phyloP scores from a whole-genome alignment of 2,797 vertebrate species.

The Melanogrammus aeglefinus region DNA sequence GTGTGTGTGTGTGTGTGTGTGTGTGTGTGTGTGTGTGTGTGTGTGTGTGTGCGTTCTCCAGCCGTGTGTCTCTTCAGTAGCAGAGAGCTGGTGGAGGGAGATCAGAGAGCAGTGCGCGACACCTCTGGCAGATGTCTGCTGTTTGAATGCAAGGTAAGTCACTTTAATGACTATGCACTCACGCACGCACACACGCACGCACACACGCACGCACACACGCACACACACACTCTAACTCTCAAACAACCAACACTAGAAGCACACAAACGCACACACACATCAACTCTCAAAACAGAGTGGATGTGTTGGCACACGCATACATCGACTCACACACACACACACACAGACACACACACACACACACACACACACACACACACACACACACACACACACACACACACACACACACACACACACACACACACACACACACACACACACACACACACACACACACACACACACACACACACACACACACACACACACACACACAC shows the following conservation, averaged over 20 bases:
- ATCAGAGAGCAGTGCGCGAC: slow-evolving; percentile 84
- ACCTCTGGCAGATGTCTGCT: slow-evolving; percentile 85
- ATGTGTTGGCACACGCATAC: background rate
- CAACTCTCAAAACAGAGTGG: background rate
- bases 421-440: background rate
- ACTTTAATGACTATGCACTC: slow-evolving; percentile 2
- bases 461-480: background rate
- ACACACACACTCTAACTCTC: background rate
- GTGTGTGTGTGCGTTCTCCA: slow-evolving; percentile 48
- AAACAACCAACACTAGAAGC: background rate
- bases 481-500: background rate
- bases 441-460: background rate
- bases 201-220: background rate
- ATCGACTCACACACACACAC: too few relatives aligned
- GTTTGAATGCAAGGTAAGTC: slow-evolving; percentile 89
- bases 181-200: background rate
- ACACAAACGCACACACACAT: slow-evolving; percentile 1
- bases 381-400: background rate
- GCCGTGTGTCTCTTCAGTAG: slow-evolving; percentile 87
- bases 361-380: background rate
- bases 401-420: too few relatives aligned
- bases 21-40: slow-evolving; percentile 18
- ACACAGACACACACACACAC: slow-evolving; percentile 6
- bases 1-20: too few relatives aligned
- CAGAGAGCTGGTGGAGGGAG: slow-evolving; percentile 85